Evolutionary conservation across 2,113 vertebrate species (phyloP).

Genomic region (Sylvietta virens): DNA sequence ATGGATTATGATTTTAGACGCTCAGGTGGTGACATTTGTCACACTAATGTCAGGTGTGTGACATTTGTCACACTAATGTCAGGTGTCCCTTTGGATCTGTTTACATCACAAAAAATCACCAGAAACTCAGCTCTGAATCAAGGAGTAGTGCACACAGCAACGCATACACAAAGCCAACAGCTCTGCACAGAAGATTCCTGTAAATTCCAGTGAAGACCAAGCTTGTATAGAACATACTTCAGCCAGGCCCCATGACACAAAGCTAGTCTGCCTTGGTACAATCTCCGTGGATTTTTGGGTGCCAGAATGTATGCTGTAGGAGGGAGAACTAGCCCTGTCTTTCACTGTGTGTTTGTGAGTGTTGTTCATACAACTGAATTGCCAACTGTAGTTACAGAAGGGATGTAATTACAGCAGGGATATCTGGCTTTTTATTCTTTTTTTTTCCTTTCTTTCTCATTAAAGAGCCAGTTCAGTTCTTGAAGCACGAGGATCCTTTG

Average conservation of each 20-base stretch:
- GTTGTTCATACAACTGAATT: neutral
- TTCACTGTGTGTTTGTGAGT: neutral
- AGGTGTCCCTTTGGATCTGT: neutral
- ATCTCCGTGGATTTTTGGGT: neutral
- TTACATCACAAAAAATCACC: neutral
- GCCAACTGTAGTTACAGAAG: neutral
- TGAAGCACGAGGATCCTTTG: neutral
- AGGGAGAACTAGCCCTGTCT: neutral
- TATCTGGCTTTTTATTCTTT: neutral
- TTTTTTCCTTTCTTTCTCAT: neutral
- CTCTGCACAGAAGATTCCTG: neutral
- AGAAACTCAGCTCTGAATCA: neutral
- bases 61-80: neutral
- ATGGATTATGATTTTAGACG: neutral
- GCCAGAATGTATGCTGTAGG: neutral
- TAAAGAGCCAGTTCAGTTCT: neutral
- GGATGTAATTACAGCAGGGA: neutral
- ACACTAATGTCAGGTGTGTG: too few relatives aligned
- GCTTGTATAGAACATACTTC: accelerated
- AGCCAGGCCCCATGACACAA: neutral
- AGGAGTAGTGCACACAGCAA: neutral
- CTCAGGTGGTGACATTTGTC: neutral
- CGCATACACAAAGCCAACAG: neutral
- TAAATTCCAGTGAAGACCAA: neutral
- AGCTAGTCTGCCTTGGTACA: neutral